Conservation (phyloP, 2,888 invertebrate species). For the Pachymerium ferrugineum region DNA sequence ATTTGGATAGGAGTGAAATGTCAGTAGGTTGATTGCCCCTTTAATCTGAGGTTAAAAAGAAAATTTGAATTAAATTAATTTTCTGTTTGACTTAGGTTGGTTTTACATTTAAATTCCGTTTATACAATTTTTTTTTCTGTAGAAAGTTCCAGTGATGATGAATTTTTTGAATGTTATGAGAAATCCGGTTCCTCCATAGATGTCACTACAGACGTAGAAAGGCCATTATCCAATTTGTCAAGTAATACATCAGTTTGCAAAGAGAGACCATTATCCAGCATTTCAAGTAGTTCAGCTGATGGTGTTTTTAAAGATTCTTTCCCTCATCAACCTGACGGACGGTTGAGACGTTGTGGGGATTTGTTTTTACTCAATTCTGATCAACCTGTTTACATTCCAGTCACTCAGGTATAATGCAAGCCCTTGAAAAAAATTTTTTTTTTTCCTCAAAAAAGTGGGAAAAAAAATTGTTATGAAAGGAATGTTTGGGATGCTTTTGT, state of each 20-base stretch:
- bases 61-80: too few relatives aligned
- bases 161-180: slow-evolving; percentile 62
- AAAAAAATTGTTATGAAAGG: too few relatives aligned
- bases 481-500: too few relatives aligned
- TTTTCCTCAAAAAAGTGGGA: not conserved
- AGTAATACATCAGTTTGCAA: not conserved
- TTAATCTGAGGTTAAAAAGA: too few relatives aligned
- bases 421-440: too few relatives aligned
- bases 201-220: slow-evolving; percentile 31
- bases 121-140: slow-evolving; percentile 8
- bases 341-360: slow-evolving; percentile 62
- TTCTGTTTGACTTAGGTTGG: too few relatives aligned
- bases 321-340: slow-evolving; percentile 63
- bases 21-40: too few relatives aligned
- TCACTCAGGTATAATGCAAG: slow-evolving; percentile 65
- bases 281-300: not conserved
- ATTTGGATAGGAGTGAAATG: too few relatives aligned
- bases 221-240: not conserved
- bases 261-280: not conserved
- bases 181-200: slow-evolving; percentile 35
- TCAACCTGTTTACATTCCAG: slow-evolving; percentile 69
- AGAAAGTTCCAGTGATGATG: slow-evolving; percentile 51
- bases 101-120: not conserved
- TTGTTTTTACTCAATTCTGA: slow-evolving; percentile 62
- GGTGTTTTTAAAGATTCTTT: slow-evolving; percentile 43